Evolutionary conservation across 2,113 vertebrate genomes (phyloP), one percentile per base, ranked within the genome.

Genomic region (Ictidomys tridecemlineatus): DNA sequence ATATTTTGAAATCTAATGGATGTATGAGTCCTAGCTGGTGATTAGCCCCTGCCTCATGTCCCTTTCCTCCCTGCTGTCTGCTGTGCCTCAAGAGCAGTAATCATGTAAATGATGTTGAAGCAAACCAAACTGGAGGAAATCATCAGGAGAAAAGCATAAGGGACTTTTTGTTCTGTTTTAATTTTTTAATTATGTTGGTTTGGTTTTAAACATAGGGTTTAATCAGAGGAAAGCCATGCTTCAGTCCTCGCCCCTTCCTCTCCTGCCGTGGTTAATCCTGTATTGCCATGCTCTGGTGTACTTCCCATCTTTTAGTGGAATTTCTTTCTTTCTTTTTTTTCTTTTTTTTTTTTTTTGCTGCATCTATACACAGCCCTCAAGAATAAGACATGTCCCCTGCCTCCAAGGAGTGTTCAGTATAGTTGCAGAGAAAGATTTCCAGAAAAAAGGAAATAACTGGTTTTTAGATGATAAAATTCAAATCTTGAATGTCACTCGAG

Each of bases 161-260:
- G 13, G 17, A 3, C 30, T 67, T 22, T 20, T 63, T 78, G 39
- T 78, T 93, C 63, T 51, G 73, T 63, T 76, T 83, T 34, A 20
- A 30, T 32, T 45, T 45, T 4, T 22, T 42, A 30, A 39, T 13
- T 30, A 26, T 26, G 61, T 24, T 76, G 39, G 56, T 88, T 92
- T 84, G 12, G n/a, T 93, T 94, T 90, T 76, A 85, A 94, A 37
- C 39, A 70, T 63, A 84, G 28, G 48, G 42, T 74, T 90, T 85
- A 74, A 76, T 97, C 48, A 91, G 91, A 80, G 58, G 48, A 77
- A 86, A 89, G 51, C 82, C 37, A 17, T 48, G 24, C 56, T 84
- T 61, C 32, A 45, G 2, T 30, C 42, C 73, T 20, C 2, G 26
- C 26, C 70, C n/a, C 30, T 34, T 16, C 56, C 26, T 80, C 63